phyloP scores from a whole-genome alignment of 2,113 vertebrate genomes.

The Romanogobio albipinnatus region DNA sequence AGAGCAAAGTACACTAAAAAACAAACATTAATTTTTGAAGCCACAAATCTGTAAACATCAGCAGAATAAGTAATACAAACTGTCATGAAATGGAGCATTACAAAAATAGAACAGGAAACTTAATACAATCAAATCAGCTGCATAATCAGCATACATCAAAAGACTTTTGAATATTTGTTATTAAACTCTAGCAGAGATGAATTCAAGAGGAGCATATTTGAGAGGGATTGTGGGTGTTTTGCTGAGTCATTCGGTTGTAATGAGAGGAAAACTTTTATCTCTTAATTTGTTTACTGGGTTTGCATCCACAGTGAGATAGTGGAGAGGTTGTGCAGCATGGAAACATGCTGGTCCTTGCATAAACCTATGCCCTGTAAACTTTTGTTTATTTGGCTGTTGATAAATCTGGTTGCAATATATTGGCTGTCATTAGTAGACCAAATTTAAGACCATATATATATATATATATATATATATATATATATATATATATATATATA shows the following conservation, averaged over 20 bases:
- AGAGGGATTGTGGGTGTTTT: conserved; percentile 2
- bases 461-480: too few species aligned
- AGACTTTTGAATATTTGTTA: neutral
- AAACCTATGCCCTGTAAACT: conserved; percentile 33
- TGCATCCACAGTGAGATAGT: neutral
- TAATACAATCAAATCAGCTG: neutral
- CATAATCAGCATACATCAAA: neutral
- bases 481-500: too few species aligned
- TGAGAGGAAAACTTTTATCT: conserved; percentile 6
- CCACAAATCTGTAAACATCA: neutral
- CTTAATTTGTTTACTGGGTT: conserved; percentile 33
- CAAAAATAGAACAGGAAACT: neutral
- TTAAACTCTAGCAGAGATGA: neutral
- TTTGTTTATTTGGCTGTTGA: conserved; percentile 35
- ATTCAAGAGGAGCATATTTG: conserved; percentile 3
- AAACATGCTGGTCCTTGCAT: conserved; percentile 18
- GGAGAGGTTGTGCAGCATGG: conserved; percentile 1
- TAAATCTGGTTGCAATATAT: neutral
- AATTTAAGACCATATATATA: neutral
- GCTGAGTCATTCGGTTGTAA: conserved; percentile 21
- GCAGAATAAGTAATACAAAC: neutral
- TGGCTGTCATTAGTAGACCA: neutral
- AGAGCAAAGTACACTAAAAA: neutral
- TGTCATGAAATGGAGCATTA: neutral
- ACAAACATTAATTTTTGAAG: neutral